phyloP scores from a whole-genome alignment of 2,797 vertebrate genomes.

The Hoplostethus mediterraneus region DNA sequence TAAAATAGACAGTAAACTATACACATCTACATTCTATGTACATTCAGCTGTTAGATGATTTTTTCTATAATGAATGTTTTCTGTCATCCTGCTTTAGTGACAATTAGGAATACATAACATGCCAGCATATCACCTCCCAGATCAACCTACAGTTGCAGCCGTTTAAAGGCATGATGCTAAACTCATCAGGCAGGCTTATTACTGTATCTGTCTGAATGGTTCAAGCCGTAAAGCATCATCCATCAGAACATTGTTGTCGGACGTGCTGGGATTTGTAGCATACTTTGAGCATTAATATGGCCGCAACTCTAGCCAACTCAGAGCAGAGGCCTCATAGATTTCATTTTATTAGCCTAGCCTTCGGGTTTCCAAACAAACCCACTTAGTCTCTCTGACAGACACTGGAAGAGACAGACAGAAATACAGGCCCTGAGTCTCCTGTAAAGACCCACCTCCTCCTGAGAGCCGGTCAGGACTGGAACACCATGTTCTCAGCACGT shows the following conservation, averaged over 20 bases:
- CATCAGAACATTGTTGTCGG: conserved; percentile 36
- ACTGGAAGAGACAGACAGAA: conserved; percentile 50
- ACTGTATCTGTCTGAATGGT: conserved; percentile 42
- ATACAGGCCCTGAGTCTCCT: conserved; percentile 40
- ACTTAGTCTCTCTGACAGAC: conserved; percentile 59
- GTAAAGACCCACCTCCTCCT: conserved; percentile 32
- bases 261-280: conserved; percentile 50
- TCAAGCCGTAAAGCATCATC: conserved; percentile 33
- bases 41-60: conserved; percentile 9
- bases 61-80: background rate
- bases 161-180: conserved; percentile 56
- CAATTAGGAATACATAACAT: conserved; percentile 27
- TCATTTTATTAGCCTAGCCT: conserved; percentile 60
- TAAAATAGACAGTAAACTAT: too few species aligned
- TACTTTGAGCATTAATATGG: conserved; percentile 44
- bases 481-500: conserved; percentile 30
- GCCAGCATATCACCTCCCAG: conserved; percentile 21
- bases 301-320: conserved; percentile 46
- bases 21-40: background rate
- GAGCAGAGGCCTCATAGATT: conserved; percentile 49
- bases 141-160: conserved; percentile 21
- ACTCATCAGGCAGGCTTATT: conserved; percentile 63
- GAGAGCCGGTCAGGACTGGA: conserved; percentile 28
- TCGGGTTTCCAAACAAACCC: conserved; percentile 61
- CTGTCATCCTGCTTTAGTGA: conserved; percentile 18